Percentiles rank a stretch among this genome's conserved stretches.
Evolutionary conservation across 2,113 vertebrate species (phyloP).

Genomic region (Tor tambroides): DNA sequence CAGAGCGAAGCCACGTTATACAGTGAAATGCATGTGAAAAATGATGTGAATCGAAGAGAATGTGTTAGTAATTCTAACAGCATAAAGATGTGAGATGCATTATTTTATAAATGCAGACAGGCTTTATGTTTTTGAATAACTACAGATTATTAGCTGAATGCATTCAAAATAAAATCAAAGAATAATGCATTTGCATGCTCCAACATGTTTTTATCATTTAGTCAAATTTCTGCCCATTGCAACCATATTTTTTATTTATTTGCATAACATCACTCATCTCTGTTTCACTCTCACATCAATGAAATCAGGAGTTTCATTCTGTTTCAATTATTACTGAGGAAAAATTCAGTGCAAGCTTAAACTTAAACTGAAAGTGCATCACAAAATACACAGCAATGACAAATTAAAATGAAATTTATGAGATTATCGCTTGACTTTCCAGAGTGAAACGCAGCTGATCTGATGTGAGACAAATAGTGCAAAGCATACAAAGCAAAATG

Average conservation of each 20-base stretch:
- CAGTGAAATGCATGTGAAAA: too few species aligned
- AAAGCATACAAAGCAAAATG: neutral
- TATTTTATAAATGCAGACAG: neutral
- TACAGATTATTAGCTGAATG: neutral
- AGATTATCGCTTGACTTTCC: neutral
- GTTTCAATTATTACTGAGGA: too few species aligned
- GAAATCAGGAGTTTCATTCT: too few species aligned
- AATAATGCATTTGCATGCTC: neutral
- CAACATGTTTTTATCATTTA: neutral
- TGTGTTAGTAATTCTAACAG: too few species aligned
- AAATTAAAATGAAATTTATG: too few species aligned
- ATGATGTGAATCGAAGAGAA: too few species aligned
- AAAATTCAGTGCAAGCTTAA: neutral
- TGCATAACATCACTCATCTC: too few species aligned
- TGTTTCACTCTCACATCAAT: too few species aligned
- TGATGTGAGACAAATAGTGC: neutral
- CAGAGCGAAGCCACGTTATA: neutral
- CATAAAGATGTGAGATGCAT: too few species aligned
- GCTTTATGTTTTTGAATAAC: too few species aligned
- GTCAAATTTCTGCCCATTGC: neutral
- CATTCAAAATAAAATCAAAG: neutral
- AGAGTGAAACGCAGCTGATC: neutral
- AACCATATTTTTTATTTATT: neutral
- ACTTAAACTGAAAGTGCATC: too few species aligned
- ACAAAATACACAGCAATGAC: too few species aligned